phyloP scores from a whole-genome alignment of 2,113 vertebrate species.

The Gobiocypris rarus region DNA sequence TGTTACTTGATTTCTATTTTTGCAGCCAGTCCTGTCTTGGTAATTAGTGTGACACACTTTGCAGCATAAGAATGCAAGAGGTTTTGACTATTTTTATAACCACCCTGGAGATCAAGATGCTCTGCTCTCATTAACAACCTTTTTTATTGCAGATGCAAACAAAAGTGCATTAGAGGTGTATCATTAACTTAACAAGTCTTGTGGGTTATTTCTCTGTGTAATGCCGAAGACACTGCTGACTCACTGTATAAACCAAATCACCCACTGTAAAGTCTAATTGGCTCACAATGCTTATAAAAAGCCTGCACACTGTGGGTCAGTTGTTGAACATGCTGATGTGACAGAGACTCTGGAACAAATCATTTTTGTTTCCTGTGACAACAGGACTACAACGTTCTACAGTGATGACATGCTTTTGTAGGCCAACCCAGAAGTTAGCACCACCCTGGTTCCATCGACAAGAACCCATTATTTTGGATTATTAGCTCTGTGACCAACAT shows the following conservation, averaged over 20 bases:
- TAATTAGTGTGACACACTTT: constrained; percentile 17
- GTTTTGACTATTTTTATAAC: constrained; percentile 16
- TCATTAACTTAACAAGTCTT: constrained; percentile 21
- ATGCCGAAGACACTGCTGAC: background rate
- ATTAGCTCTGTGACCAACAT: too few species aligned
- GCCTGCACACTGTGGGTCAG: background rate
- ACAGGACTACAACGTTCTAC: too few species aligned
- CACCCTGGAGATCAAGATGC: background rate
- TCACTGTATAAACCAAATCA: constrained; percentile 6
- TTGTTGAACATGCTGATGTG: background rate
- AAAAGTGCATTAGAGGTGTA: constrained; percentile 15
- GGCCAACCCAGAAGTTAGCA: background rate
- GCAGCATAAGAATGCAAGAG: constrained; percentile 11
- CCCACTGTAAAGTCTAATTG: constrained; percentile 12
- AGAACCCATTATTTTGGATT: too few species aligned
- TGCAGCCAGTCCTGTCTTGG: background rate
- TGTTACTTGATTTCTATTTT: background rate
- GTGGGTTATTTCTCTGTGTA: background rate
- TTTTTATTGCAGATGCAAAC: constrained; percentile 14
- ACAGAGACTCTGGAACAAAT: constrained; percentile 1
- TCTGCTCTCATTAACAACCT: constrained; percentile 30
- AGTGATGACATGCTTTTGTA: background rate
- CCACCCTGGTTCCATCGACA: too few species aligned
- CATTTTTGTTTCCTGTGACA: background rate
- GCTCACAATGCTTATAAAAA: constrained; percentile 6